These are phyloP conservation scores for Hypolimnas misippus DNA, from an alignment of 2,888 invertebrate species.

Conservation along the genomic window DNA sequence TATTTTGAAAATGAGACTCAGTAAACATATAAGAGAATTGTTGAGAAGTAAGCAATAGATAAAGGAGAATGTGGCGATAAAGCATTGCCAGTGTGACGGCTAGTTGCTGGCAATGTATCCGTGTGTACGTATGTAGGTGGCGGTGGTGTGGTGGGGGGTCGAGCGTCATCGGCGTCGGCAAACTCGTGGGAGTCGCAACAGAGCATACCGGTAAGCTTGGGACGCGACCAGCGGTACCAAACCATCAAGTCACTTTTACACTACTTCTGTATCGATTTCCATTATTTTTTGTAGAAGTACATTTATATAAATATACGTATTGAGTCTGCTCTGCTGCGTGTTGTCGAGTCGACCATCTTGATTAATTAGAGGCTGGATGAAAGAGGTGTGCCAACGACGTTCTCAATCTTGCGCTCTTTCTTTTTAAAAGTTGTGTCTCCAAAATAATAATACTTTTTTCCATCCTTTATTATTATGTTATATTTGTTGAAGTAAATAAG, in stretches of 20 bases:
- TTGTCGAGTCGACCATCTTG: constrained; percentile 76
- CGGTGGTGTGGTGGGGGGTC: constrained; percentile 74
- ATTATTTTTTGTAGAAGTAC: constrained; percentile 78
- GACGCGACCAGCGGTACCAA: constrained; percentile 65
- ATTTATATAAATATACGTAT: constrained; percentile 73
- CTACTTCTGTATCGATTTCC: constrained; percentile 73
- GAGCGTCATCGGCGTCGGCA: constrained; percentile 67
- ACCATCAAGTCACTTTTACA: constrained; percentile 70
- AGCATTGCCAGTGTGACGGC: constrained; percentile 38
- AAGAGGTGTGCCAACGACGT: constrained; percentile 70
- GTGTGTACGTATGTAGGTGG: constrained; percentile 81
- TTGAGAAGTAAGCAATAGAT: constrained; percentile 2
- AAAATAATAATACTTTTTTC: constrained; percentile 3
- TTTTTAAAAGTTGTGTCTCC: constrained; percentile 22
- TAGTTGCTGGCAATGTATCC: constrained; percentile 59
- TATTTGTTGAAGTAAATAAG: not conserved
- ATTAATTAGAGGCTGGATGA: constrained; percentile 73
- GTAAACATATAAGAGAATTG: not conserved
- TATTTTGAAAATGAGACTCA: not conserved
- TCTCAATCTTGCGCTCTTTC: not conserved
- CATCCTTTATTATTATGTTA: not conserved
- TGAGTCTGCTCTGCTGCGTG: constrained; percentile 82
- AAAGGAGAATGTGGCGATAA: constrained; percentile 13
- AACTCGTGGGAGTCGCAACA: constrained; percentile 76
- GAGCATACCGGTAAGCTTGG: constrained; percentile 78